These are phyloP conservation scores for Apotomis turbidana DNA, from an alignment of 2,888 invertebrate species.

Conservation along the genomic window DNA sequence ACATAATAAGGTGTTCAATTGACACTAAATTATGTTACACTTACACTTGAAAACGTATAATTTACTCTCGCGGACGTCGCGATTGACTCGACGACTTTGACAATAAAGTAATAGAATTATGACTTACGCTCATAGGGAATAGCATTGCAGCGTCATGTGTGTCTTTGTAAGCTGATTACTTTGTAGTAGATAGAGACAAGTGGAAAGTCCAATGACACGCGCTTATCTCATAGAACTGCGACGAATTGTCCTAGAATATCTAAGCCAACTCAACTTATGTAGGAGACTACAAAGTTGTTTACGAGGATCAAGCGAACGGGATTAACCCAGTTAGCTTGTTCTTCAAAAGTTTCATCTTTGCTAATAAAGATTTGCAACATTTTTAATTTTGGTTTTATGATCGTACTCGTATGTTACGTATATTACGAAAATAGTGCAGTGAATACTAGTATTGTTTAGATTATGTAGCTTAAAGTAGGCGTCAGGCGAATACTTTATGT, in stretches of 20 bases:
- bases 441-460: slow-evolving; percentile 44
- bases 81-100: too few relatives aligned
- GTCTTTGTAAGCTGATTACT: too few relatives aligned
- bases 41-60: not conserved
- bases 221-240: too few relatives aligned
- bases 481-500: slow-evolving; percentile 50
- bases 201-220: too few relatives aligned
- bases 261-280: too few relatives aligned
- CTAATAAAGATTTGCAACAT: slow-evolving; percentile 44
- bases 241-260: too few relatives aligned
- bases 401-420: slow-evolving; percentile 27
- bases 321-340: not conserved
- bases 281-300: too few relatives aligned
- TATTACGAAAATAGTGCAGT: slow-evolving; percentile 48
- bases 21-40: slow-evolving; percentile 9
- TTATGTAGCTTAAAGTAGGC: slow-evolving; percentile 48
- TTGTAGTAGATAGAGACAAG: too few relatives aligned
- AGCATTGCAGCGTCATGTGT: too few relatives aligned
- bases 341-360: not conserved
- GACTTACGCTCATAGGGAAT: too few relatives aligned
- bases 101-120: too few relatives aligned
- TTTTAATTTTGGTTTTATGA: slow-evolving; percentile 44
- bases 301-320: too few relatives aligned
- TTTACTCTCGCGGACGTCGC: not conserved
- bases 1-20: slow-evolving; percentile 55